Conservation (phyloP, 23 tunicate species). For the Halocynthia aurantium region DNA sequence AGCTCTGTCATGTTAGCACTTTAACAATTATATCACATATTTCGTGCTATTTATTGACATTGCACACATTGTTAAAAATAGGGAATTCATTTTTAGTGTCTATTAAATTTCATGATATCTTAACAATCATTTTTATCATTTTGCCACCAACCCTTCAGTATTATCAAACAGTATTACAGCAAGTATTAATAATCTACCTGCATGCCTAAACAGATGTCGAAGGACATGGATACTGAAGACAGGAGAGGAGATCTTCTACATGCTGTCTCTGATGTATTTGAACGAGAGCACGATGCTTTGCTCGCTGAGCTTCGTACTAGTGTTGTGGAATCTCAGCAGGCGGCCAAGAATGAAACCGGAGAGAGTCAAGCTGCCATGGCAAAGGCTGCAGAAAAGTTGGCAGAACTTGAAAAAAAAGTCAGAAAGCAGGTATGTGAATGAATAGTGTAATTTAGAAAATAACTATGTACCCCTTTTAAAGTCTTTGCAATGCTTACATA, state of each 20-base stretch:
- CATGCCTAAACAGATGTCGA: constrained; percentile 17
- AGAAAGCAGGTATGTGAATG: constrained; percentile 52
- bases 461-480: background rate
- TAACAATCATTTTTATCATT: background rate
- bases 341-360: constrained; percentile 1
- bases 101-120: too few species aligned
- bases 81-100: too few species aligned
- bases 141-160: background rate
- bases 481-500: background rate
- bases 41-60: too few species aligned
- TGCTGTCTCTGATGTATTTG: constrained; percentile 78
- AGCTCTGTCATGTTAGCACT: too few species aligned
- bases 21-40: too few species aligned
- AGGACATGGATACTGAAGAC: constrained; percentile 33
- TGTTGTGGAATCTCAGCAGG: constrained; percentile 57
- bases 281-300: constrained; percentile 59
- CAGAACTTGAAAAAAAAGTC: constrained; percentile 55
- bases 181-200: too few species aligned
- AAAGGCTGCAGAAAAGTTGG: constrained; percentile 34
- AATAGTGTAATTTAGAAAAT: too few species aligned
- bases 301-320: constrained; percentile 67
- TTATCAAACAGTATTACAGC: background rate
- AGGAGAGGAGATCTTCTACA: constrained; percentile 63
- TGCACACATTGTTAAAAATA: too few species aligned
- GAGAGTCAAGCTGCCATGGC: constrained; percentile 4